A percentile compares a stretch with the other conserved stretches of the same genome.
Conservation (phyloP, 2,113 vertebrate species). For the Ciconia maguari region DNA sequence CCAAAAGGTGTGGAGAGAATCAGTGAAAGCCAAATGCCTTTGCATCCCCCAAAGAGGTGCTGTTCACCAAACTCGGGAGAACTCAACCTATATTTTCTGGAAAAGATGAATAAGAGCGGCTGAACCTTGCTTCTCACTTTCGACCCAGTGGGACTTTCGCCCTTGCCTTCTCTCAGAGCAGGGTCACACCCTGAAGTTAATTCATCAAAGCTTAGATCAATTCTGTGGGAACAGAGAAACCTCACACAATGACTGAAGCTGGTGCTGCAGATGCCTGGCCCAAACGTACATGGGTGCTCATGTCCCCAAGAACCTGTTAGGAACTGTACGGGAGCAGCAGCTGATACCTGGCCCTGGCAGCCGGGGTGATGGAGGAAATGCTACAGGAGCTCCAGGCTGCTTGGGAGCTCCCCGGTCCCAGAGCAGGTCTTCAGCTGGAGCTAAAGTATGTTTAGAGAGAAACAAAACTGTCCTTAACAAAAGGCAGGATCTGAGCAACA, state of each 20-base stretch:
- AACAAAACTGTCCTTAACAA: neutral
- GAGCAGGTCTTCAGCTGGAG: neutral
- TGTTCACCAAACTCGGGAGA: neutral
- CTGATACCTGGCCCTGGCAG: accelerated
- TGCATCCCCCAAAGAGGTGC: neutral
- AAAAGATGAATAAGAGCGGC: neutral
- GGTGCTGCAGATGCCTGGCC: neutral
- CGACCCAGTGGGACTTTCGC: neutral
- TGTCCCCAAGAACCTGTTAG: neutral
- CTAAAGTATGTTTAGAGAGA: neutral
- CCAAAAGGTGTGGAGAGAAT: neutral
- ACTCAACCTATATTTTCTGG: neutral
- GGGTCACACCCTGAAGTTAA: neutral
- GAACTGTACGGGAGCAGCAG: neutral
- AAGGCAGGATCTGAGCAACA: neutral
- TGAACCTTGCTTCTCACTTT: neutral
- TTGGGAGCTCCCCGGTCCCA: neutral
- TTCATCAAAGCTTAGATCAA: neutral
- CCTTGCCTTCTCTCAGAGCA: neutral
- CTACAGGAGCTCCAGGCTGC: neutral
- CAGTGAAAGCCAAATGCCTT: neutral
- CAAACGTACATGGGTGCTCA: accelerated
- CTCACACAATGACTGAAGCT: neutral
- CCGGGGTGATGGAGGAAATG: neutral
- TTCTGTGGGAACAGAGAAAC: neutral